Conservation (phyloP, 2,888 invertebrate species). For the Melanargia galathea region DNA sequence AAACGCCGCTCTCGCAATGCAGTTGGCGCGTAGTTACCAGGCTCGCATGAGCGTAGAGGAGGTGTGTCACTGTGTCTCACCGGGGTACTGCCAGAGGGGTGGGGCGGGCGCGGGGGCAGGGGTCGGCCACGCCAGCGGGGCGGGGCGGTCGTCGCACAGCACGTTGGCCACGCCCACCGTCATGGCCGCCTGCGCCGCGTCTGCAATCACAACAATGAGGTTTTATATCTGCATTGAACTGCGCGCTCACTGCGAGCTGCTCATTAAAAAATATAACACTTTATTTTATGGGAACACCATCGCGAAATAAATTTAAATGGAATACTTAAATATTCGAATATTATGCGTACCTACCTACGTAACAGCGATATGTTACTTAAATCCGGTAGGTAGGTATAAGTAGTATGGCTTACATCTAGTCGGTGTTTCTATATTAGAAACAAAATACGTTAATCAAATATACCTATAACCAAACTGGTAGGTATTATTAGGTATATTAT, state of each 20-base stretch:
- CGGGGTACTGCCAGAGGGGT: conserved; percentile 92
- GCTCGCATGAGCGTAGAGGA: conserved; percentile 67
- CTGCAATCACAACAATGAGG: conserved; percentile 76
- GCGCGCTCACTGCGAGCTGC: conserved; percentile 42
- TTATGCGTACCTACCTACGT: background rate
- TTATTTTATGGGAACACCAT: conserved; percentile 7
- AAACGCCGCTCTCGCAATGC: conserved; percentile 75
- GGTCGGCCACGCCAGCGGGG: conserved; percentile 82
- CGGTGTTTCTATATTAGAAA: too few relatives aligned
- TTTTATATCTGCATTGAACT: conserved; percentile 46
- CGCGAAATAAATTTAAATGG: background rate
- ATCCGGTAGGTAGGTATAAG: too few relatives aligned
- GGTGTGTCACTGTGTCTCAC: conserved; percentile 81
- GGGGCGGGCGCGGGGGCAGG: conserved; percentile 84
- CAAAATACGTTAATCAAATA: too few relatives aligned
- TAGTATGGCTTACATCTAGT: too few relatives aligned
- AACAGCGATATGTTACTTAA: too few relatives aligned
- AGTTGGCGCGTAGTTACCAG: conserved; percentile 82
- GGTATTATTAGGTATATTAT: too few relatives aligned
- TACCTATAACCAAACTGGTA: too few relatives aligned
- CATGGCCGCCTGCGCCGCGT: conserved; percentile 85
- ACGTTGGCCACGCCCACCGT: conserved; percentile 85
- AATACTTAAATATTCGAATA: background rate
- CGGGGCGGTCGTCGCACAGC: conserved; percentile 85
- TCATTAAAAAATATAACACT: conserved; percentile 25